A percentile compares a stretch with the other conserved stretches of the same genome.
Evolutionary conservation across 2,797 vertebrate species (phyloP).

Genomic region (Macrochelys suwanniensis): DNA sequence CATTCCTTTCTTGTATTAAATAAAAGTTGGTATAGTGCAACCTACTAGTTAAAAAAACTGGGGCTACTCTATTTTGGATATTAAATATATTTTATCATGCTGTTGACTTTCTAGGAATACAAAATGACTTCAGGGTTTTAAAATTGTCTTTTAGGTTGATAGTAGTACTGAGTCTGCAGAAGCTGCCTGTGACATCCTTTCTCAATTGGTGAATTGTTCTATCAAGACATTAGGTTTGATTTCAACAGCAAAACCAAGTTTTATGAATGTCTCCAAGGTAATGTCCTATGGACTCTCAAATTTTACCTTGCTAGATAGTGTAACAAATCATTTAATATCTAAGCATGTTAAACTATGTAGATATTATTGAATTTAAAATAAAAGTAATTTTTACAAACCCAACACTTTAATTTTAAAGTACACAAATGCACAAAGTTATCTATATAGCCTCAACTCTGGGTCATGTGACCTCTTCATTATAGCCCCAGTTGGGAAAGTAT

Average conservation of each 20-base stretch:
- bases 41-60: neutral
- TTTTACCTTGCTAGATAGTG: neutral
- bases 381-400: neutral
- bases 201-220: constrained; percentile 92
- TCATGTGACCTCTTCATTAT: neutral
- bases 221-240: constrained; percentile 92
- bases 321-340: neutral
- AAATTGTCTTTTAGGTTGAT: constrained; percentile 85
- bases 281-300: neutral
- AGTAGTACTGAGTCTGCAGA: constrained; percentile 92
- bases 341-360: neutral
- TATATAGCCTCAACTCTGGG: neutral
- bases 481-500: neutral
- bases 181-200: constrained; percentile 91
- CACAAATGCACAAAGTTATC: neutral
- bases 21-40: neutral
- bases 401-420: neutral
- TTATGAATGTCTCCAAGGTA: constrained; percentile 93
- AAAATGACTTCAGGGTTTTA: neutral
- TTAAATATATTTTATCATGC: neutral
- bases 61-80: neutral
- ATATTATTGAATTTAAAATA: neutral
- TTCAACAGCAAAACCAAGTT: constrained; percentile 91
- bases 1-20: neutral
- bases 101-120: neutral